A percentile compares a stretch with the other conserved stretches of the same genome.
Conservation (phyloP, 1,140 invertebrate species). For the Leptinotarsa lineolata region DNA sequence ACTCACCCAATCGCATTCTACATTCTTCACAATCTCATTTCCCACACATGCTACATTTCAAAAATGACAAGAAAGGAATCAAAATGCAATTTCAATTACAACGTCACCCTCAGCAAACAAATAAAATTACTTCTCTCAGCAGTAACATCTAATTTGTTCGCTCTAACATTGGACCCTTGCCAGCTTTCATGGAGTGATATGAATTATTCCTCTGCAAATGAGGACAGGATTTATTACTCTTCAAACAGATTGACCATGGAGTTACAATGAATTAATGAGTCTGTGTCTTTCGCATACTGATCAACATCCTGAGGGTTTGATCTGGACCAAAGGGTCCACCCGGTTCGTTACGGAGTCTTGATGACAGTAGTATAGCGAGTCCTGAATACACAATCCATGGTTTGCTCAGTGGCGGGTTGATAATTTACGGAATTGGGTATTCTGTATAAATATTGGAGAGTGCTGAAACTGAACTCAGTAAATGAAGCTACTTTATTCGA, state of each 20-base stretch:
- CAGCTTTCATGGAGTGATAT: background rate
- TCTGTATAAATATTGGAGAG: too few relatives aligned
- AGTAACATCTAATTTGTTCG: too few relatives aligned
- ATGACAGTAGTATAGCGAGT: background rate
- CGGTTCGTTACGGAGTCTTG: background rate
- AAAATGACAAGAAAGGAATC: too few relatives aligned
- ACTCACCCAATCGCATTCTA: too few relatives aligned
- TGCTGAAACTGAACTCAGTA: too few relatives aligned
- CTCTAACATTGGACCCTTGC: background rate
- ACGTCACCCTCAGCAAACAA: too few relatives aligned
- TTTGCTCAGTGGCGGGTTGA: background rate
- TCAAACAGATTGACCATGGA: conserved; percentile 5
- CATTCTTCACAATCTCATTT: too few relatives aligned
- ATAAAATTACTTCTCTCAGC: too few relatives aligned
- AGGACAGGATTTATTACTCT: background rate
- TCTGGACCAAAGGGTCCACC: background rate
- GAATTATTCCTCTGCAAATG: background rate
- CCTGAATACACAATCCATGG: background rate
- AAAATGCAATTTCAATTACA: too few relatives aligned
- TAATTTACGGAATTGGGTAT: too few relatives aligned
- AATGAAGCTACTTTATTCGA: too few relatives aligned
- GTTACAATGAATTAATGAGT: conserved; percentile 6
- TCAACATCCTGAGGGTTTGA: background rate
- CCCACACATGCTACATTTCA: too few relatives aligned
- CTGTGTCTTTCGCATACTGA: background rate